A percentile compares a stretch with the other conserved stretches of the same genome.
Conservation (phyloP, 2,113 vertebrate species). For the Sphyrna mokarran region DNA sequence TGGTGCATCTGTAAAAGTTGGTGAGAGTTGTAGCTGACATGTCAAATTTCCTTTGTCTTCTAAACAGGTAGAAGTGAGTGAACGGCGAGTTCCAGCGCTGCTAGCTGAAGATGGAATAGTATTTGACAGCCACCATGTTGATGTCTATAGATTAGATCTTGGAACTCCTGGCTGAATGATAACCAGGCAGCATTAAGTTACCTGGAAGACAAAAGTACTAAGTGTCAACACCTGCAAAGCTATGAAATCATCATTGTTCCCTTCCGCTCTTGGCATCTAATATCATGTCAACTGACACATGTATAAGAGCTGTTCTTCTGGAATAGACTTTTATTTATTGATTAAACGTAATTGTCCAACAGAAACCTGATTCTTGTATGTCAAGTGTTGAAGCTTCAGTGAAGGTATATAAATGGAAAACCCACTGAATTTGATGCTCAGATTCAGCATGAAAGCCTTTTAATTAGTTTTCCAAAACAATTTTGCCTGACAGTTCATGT, state of each 20-base stretch:
- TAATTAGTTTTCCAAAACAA: neutral
- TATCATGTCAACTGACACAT: neutral
- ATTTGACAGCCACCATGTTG: neutral
- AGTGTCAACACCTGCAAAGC: neutral
- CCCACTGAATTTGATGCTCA: neutral
- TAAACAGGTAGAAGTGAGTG: too few relatives aligned
- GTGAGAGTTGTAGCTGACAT: too few relatives aligned
- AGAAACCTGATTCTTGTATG: neutral
- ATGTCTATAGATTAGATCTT: neutral
- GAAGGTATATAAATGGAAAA: neutral
- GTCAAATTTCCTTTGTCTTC: too few relatives aligned
- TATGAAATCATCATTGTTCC: neutral
- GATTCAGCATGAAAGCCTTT: neutral
- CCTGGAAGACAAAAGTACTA: neutral
- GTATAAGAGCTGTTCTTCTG: neutral
- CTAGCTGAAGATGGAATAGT: neutral
- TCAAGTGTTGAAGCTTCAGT: neutral
- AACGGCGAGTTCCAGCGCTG: neutral
- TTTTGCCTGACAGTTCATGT: neutral
- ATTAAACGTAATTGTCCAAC: neutral
- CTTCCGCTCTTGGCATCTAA: neutral
- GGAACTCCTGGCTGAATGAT: neutral
- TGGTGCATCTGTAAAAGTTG: too few relatives aligned
- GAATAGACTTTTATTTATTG: neutral
- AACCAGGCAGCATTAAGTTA: neutral